A percentile compares a stretch with the other conserved stretches of the same genome.
Conservation (phyloP, 2,797 vertebrate species). For the Protosalanx chinensis region DNA sequence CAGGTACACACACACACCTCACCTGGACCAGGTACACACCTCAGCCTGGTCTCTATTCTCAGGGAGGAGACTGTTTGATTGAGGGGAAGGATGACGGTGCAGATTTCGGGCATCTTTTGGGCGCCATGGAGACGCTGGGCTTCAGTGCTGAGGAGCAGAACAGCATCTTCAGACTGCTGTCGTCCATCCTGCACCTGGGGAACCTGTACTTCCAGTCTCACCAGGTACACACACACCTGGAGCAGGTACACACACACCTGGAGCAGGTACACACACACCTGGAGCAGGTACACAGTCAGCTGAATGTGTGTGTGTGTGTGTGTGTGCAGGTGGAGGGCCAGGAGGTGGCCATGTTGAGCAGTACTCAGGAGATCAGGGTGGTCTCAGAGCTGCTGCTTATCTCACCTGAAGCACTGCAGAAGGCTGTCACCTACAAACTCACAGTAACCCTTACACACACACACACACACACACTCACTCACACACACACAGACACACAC, state of each 20-base stretch:
- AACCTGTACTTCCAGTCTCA: conserved; percentile 88
- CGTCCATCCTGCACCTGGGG: conserved; percentile 92
- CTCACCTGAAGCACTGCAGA: conserved; percentile 89
- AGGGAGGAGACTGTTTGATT: conserved; percentile 94
- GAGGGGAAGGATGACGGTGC: conserved; percentile 82
- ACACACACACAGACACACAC: conserved; percentile 6
- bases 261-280: too few species aligned
- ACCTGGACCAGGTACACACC: background rate
- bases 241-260: background rate
- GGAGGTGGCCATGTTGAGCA: conserved; percentile 85
- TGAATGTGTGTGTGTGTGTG: conserved; percentile 16
- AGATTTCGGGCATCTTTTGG: conserved; percentile 87
- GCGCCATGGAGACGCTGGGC: conserved; percentile 88
- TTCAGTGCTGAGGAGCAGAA: conserved; percentile 88
- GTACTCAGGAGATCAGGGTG: conserved; percentile 85
- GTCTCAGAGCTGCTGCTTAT: conserved; percentile 91
- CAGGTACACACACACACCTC: conserved; percentile 50
- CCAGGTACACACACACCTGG: conserved; percentile 51
- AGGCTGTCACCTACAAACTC: conserved; percentile 91
- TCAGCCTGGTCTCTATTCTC: conserved; percentile 1
- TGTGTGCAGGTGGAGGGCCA: conserved; percentile 82
- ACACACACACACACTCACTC: background rate
- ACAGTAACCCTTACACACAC: conserved; percentile 73
- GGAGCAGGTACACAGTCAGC: conserved; percentile 2
- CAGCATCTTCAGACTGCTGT: conserved; percentile 88